A percentile compares a stretch with the other conserved stretches of the same genome.
Evolutionary conservation across 2,797 vertebrate genomes (phyloP).

Genomic region (Limosa lapponica): DNA sequence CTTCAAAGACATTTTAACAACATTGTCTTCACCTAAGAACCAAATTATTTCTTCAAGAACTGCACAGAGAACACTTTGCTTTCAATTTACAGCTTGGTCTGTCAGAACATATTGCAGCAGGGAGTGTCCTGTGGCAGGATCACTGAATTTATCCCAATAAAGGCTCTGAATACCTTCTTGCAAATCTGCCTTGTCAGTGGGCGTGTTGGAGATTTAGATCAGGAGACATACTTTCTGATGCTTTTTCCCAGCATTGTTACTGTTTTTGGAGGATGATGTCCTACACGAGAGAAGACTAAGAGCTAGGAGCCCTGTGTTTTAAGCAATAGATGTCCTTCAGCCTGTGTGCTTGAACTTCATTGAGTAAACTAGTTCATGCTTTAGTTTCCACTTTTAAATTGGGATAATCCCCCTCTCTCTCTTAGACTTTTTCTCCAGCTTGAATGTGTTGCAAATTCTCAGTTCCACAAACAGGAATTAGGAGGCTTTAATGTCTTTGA

Average conservation of each 20-base stretch:
- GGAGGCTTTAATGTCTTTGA: not conserved
- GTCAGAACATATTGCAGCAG: not conserved
- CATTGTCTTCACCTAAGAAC: conserved; percentile 53
- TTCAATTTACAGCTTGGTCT: conserved; percentile 34
- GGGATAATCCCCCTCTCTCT: not conserved
- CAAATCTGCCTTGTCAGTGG: not conserved
- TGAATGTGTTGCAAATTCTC: not conserved
- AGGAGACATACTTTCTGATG: not conserved
- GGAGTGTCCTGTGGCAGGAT: not conserved
- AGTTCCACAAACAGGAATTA: not conserved
- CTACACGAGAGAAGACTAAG: not conserved
- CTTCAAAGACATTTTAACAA: conserved; percentile 55
- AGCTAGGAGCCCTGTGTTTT: not conserved
- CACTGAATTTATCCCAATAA: not conserved
- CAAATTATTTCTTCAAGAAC: conserved; percentile 61
- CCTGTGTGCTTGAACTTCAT: not conserved
- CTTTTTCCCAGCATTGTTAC: not conserved
- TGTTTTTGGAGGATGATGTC: not conserved
- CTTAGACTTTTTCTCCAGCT: not conserved
- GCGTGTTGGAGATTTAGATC: not conserved
- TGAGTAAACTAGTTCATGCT: not conserved
- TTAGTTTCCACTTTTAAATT: not conserved
- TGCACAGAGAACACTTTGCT: conserved; percentile 52
- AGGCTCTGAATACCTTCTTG: not conserved
- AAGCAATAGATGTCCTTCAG: not conserved